Percentiles rank a stretch among this genome's conserved stretches.
Evolutionary conservation across 2,113 vertebrate species (phyloP).

Genomic region (Eolophus roseicapilla): DNA sequence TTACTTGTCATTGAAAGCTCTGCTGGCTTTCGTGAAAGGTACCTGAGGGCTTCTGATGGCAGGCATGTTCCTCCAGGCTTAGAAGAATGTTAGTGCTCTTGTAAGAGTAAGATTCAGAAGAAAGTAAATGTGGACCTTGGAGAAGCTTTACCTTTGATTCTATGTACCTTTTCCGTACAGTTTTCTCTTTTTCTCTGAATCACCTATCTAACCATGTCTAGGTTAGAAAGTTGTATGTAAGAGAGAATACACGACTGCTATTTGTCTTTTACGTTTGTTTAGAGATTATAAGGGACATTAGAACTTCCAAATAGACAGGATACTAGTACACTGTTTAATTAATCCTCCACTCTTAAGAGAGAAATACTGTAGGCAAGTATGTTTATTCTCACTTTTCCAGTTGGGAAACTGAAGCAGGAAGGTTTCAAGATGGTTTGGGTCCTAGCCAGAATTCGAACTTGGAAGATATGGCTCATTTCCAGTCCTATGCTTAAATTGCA

Average conservation of each 20-base stretch:
- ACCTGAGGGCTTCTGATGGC: neutral
- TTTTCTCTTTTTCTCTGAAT: neutral
- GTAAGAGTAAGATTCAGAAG: neutral
- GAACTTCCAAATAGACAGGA: neutral
- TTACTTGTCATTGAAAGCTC: neutral
- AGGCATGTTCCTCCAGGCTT: neutral
- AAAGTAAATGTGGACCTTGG: neutral
- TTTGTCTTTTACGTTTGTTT: neutral
- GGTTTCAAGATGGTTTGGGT: slow-evolving; percentile 55
- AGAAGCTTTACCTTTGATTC: neutral
- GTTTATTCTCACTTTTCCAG: slow-evolving; percentile 69
- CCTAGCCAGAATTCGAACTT: slow-evolving; percentile 27
- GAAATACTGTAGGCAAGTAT: slow-evolving; percentile 54
- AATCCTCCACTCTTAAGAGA: neutral
- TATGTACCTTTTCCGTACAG: neutral
- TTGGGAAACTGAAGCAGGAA: slow-evolving; percentile 61
- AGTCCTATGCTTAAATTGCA: slow-evolving; percentile 27
- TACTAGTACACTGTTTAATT: slow-evolving; percentile 18
- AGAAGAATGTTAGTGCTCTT: neutral
- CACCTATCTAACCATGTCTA: neutral
- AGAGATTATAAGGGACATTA: neutral
- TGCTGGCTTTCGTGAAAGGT: neutral
- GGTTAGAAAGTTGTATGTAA: neutral
- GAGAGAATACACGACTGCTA: neutral
- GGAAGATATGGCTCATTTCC: slow-evolving; percentile 56